A percentile compares a stretch with the other conserved stretches of the same genome.
Conservation (phyloP, 2,888 invertebrate species). For the Fragum fragum region DNA sequence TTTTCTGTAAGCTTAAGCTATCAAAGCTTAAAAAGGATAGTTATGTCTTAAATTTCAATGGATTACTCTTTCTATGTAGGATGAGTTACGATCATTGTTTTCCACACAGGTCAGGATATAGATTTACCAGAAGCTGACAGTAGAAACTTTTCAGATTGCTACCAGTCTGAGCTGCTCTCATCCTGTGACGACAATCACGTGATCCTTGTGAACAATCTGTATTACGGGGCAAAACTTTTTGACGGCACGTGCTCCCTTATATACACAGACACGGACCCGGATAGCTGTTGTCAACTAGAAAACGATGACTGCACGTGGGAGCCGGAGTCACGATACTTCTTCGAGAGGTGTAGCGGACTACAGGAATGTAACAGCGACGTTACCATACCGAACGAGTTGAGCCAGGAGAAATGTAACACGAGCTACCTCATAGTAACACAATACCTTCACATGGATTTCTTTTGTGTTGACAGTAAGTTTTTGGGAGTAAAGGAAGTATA, state of each 20-base stretch:
- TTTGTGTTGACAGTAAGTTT: conserved; percentile 10
- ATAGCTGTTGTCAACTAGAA: not conserved
- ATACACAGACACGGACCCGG: not conserved
- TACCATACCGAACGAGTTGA: conserved; percentile 4
- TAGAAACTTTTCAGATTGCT: conserved; percentile 21
- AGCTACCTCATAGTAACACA: not conserved
- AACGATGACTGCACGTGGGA: not conserved
- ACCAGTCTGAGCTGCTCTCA: not conserved
- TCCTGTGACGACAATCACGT: conserved; percentile 10
- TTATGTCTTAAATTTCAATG: too few relatives aligned
- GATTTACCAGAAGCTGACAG: not conserved
- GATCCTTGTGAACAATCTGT: not conserved
- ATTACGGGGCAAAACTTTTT: not conserved
- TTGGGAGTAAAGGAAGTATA: too few relatives aligned
- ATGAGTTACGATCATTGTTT: too few relatives aligned
- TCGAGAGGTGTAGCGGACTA: conserved; percentile 4
- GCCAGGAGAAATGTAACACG: not conserved
- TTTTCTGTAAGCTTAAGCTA: too few relatives aligned
- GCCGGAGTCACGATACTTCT: not conserved
- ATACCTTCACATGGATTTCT: conserved; percentile 19
- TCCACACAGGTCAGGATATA: not conserved
- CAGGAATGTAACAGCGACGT: conserved; percentile 1
- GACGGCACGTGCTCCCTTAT: not conserved
- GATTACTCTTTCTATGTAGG: too few relatives aligned
- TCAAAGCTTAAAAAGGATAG: too few relatives aligned